A percentile compares a stretch with the other conserved stretches of the same genome.
phyloP scores from a whole-genome alignment of 1,140 invertebrate genomes.

The Acyrthosiphon pisum region DNA sequence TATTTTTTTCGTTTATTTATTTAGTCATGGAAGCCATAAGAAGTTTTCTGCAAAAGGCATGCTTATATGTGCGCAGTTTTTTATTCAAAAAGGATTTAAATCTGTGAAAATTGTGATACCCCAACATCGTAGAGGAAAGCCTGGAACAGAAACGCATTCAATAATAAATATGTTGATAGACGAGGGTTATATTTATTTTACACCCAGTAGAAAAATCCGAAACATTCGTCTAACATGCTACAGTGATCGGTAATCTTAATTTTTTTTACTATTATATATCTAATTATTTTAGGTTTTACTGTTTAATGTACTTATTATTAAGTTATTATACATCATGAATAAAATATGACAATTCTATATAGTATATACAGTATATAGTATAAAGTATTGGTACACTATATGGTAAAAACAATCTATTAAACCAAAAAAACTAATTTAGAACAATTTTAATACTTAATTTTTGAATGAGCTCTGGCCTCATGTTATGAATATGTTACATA shows the following conservation, averaged over 20 bases:
- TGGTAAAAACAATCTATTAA: neutral
- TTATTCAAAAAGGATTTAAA: neutral
- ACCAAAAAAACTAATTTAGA: neutral
- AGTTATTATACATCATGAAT: neutral
- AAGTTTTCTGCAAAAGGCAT: neutral
- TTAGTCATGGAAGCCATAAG: neutral
- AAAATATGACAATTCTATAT: neutral
- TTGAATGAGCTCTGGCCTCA: neutral
- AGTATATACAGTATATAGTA: too few relatives aligned
- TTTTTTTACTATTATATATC: neutral
- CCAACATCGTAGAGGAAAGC: neutral
- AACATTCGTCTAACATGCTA: slow-evolving; percentile 11
- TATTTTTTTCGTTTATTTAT: neutral
- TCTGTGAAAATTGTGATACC: neutral
- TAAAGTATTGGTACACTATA: too few relatives aligned
- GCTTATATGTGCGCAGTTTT: neutral
- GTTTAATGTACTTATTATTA: neutral
- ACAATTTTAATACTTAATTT: neutral
- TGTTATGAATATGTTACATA: neutral
- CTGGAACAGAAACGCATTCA: neutral
- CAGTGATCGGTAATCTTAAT: slow-evolving; percentile 21
- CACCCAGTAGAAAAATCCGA: slow-evolving; percentile 24
- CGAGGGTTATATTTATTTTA: neutral
- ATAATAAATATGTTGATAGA: neutral
- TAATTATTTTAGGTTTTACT: neutral